These are phyloP conservation scores for Xanthostigma xanthostigma DNA, from an alignment of 2,888 invertebrate species.

Conservation along the genomic window DNA sequence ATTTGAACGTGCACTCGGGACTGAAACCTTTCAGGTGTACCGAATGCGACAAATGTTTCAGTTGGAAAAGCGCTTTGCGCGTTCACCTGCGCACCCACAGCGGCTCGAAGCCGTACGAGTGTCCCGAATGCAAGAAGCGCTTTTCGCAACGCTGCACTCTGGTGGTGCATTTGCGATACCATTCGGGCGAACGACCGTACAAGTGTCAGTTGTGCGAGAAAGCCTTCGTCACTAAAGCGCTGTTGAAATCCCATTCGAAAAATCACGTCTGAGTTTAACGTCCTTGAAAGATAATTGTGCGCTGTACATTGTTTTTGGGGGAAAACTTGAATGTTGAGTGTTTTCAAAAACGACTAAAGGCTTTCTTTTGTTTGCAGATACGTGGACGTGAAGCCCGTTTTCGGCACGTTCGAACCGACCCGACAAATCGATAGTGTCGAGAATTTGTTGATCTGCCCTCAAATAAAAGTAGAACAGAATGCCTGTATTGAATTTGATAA, in stretches of 20 bases:
- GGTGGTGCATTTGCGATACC: slow-evolving; percentile 25
- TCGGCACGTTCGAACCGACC: too few relatives aligned
- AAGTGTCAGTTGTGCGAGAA: slow-evolving; percentile 21
- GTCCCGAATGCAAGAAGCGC: slow-evolving; percentile 25
- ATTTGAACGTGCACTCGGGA: neutral
- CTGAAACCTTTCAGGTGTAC: neutral
- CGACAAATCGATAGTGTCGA: too few relatives aligned
- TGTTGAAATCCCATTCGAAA: slow-evolving; percentile 19
- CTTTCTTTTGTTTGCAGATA: too few relatives aligned
- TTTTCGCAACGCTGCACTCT: slow-evolving; percentile 25
- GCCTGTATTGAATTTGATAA: too few relatives aligned
- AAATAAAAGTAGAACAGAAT: too few relatives aligned
- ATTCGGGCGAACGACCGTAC: slow-evolving; percentile 26
- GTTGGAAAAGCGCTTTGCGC: neutral
- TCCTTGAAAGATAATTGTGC: slow-evolving; percentile 8
- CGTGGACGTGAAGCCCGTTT: too few relatives aligned
- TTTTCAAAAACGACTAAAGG: slow-evolving; percentile 25
- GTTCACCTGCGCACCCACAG: slow-evolving; percentile 1
- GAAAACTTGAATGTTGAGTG: slow-evolving; percentile 20
- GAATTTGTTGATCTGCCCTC: too few relatives aligned
- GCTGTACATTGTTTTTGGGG: too few relatives aligned
- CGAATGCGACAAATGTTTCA: neutral
- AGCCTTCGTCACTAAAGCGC: slow-evolving; percentile 21
- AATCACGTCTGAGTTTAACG: too few relatives aligned
- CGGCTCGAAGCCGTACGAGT: slow-evolving; percentile 10